Evolutionary conservation across 2,888 invertebrate genomes (phyloP).

Genomic region (Agrotis ipsilon): DNA sequence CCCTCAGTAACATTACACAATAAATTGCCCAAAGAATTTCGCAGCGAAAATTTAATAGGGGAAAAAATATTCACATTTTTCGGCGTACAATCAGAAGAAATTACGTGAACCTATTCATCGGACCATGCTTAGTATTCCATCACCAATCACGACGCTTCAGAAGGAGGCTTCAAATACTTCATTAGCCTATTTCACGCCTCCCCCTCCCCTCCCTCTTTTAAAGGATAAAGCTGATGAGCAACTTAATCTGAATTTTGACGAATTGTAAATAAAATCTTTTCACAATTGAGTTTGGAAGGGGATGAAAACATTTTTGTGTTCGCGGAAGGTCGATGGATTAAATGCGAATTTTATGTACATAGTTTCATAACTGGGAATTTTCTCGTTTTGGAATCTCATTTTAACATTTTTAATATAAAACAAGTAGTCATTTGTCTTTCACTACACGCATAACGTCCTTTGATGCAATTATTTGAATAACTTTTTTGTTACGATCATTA

Average conservation of each 20-base stretch:
- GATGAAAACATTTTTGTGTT: slow-evolving; percentile 46
- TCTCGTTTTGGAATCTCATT: too few relatives aligned
- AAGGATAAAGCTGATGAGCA: slow-evolving; percentile 64
- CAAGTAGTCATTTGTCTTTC: too few relatives aligned
- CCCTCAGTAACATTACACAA: slow-evolving; percentile 27
- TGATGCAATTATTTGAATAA: too few relatives aligned
- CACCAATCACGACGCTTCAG: slow-evolving; percentile 74
- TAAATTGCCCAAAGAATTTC: slow-evolving; percentile 41
- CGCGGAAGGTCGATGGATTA: slow-evolving; percentile 12
- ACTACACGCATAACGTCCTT: too few relatives aligned
- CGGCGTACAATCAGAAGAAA: slow-evolving; percentile 57
- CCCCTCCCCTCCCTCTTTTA: slow-evolving; percentile 46
- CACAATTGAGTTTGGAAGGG: slow-evolving; percentile 53
- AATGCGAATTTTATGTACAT: slow-evolving; percentile 38
- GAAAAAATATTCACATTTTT: slow-evolving; percentile 60
- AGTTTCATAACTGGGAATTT: slow-evolving; percentile 12
- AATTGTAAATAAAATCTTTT: slow-evolving; percentile 62
- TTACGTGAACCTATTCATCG: slow-evolving; percentile 68
- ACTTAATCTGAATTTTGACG: slow-evolving; percentile 66
- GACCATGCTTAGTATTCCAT: slow-evolving; percentile 77
- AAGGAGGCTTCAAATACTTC: slow-evolving; percentile 74
- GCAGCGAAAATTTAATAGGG: slow-evolving; percentile 30
- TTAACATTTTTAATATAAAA: too few relatives aligned
- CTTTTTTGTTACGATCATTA: too few relatives aligned
- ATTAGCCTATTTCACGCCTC: slow-evolving; percentile 77